These are phyloP conservation scores for Agrochola macilenta DNA, from an alignment of 2,888 invertebrate species.

Conservation along the genomic window DNA sequence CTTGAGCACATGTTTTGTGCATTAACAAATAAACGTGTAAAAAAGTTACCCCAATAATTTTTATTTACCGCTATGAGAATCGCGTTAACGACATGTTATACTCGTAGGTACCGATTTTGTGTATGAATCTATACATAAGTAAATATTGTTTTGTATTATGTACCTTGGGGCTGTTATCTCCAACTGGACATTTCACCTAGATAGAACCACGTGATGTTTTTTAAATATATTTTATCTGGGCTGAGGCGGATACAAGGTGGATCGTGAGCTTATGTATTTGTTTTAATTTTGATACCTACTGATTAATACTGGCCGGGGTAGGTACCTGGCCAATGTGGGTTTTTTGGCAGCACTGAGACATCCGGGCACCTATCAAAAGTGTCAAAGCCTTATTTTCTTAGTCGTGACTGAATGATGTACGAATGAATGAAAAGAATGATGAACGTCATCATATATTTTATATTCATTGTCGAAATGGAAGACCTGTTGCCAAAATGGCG, in stretches of 20 bases:
- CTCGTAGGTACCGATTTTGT: constrained; percentile 25
- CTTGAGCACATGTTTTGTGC: constrained; percentile 32
- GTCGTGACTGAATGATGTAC: too few species aligned
- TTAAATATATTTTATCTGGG: constrained; percentile 22
- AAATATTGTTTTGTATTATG: constrained; percentile 14
- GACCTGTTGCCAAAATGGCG: too few species aligned
- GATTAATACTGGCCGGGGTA: constrained; percentile 2
- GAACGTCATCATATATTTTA: too few species aligned
- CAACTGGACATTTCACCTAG: constrained; percentile 40
- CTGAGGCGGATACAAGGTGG: constrained; percentile 29
- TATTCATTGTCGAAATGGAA: too few species aligned
- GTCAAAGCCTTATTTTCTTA: too few species aligned
- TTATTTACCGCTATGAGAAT: constrained; percentile 29
- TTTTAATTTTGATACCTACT: constrained; percentile 16
- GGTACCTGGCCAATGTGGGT: background rate
- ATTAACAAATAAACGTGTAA: constrained; percentile 29
- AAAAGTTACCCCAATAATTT: constrained; percentile 37
- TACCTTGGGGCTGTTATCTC: constrained; percentile 31
- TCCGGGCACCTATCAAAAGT: too few species aligned
- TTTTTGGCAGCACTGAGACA: too few species aligned
- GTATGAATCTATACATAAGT: background rate
- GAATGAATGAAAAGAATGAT: too few species aligned
- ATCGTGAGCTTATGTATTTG: constrained; percentile 21
- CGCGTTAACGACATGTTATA: background rate
- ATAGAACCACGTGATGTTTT: constrained; percentile 43